Base-by-base conservation (phyloP, 2,888 invertebrate genomes). In the Drosophila glabriapex region DNA sequence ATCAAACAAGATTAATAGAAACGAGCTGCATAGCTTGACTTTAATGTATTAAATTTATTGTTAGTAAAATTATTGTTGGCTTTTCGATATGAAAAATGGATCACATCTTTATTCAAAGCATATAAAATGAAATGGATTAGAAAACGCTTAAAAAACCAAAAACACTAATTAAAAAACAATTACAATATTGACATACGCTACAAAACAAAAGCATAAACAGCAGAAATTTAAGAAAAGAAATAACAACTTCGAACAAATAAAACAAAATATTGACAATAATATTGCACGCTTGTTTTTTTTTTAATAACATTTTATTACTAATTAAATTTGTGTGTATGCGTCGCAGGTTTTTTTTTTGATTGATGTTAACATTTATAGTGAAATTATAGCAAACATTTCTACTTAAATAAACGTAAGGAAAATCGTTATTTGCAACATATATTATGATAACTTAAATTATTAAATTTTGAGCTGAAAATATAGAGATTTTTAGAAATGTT, bases 401-500 rank as follows among this genome's bases (percentile, higher is more conserved):
- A 76, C 69, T 53, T 76, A 69, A 73, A 73, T 56, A 73, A 68
- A 62, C 58, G 55, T 67, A 70, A 76, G 56, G 67, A 68, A 75
- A 76, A 61, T 70, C 56, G 59, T 66, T 67, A 53, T 67, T 55
- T 35, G 46, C 63, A 52, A 67, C 35, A 60, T 43, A 55, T 46
- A n/a, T 59, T 46, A 66, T 56, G 56, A 61, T 46, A 72, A 82
- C 82, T 75, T 89, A 84, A 80, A 78, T 72, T 73, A 90, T 65
- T 91, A 91, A 85, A 89, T 88, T 90, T 91, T 90, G 85, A 84
- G 91, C 92, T 92, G 92, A 91, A 92, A 91, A 81, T 91, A 91
- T 90, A 90, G 85, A 91, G 82, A 83, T 83, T 86, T 76, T 76
- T 68, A 59, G 64, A 78, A 80, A 81, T 78, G 61, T 63, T 73